Evolutionary conservation across 1,140 invertebrate species (phyloP).

Genomic region (Fopius arisanus): DNA sequence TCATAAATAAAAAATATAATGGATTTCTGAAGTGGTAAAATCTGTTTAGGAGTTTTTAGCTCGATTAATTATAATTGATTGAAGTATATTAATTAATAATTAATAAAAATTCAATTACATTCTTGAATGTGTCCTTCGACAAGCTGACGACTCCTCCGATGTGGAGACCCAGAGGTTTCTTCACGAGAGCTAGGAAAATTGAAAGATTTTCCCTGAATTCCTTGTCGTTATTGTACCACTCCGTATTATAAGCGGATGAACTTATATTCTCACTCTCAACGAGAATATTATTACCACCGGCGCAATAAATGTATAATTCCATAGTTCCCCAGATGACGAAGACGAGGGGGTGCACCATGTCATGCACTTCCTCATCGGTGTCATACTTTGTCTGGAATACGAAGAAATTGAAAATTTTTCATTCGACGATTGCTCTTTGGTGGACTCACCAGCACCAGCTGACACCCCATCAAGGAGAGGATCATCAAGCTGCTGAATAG

Average conservation of each 20-base stretch:
- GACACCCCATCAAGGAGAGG: background rate
- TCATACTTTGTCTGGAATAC: background rate
- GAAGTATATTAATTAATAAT: too few species aligned
- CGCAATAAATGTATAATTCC: background rate
- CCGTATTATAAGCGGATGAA: background rate
- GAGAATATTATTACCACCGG: background rate
- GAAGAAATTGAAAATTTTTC: too few species aligned
- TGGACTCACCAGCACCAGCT: background rate
- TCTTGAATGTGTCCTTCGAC: background rate
- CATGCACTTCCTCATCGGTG: background rate
- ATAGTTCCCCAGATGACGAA: background rate
- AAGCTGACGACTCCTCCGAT: background rate
- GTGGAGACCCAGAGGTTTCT: background rate
- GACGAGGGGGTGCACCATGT: background rate
- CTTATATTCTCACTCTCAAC: background rate
- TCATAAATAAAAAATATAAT: too few species aligned
- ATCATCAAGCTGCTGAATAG: background rate
- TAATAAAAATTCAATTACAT: background rate
- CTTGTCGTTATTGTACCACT: background rate
- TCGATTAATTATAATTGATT: too few species aligned
- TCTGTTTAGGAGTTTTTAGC: too few species aligned
- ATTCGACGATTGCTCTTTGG: background rate
- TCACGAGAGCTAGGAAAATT: background rate
- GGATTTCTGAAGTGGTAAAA: too few species aligned
- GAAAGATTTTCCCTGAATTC: background rate